Evolutionary conservation across 2,888 invertebrate genomes (phyloP).

Genomic region (Hirtodrosophila cameraria): DNA sequence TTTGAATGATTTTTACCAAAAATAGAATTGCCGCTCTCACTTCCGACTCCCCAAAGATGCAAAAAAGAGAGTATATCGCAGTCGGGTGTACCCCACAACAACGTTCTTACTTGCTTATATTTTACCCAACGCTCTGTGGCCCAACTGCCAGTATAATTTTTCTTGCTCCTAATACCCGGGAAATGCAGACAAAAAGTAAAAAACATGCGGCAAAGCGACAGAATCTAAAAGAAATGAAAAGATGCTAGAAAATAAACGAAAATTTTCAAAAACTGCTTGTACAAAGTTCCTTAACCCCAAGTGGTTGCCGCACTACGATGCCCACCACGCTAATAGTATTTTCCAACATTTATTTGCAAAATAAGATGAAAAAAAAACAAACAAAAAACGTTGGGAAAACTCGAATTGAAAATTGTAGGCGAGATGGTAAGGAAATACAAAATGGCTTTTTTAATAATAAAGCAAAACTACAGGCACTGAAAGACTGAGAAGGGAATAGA

Average conservation of each 20-base stretch:
- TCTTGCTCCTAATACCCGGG: slow-evolving; percentile 68
- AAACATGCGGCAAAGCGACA: slow-evolving; percentile 41
- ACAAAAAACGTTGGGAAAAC: slow-evolving; percentile 42
- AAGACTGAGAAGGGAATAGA: too few relatives aligned
- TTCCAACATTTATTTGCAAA: slow-evolving; percentile 76
- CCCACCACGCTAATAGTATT: slow-evolving; percentile 51
- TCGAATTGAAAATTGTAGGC: slow-evolving; percentile 13
- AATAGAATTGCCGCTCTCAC: too few relatives aligned
- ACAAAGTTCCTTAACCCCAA: slow-evolving; percentile 73
- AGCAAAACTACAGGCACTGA: slow-evolving; percentile 30
- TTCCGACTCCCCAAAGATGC: too few relatives aligned
- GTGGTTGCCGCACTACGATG: not conserved
- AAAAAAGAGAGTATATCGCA: too few relatives aligned
- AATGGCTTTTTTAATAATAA: slow-evolving; percentile 33
- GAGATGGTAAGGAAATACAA: slow-evolving; percentile 56
- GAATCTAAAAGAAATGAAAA: slow-evolving; percentile 33
- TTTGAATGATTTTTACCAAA: too few relatives aligned
- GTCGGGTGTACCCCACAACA: too few relatives aligned
- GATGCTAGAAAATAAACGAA: not conserved
- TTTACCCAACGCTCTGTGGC: too few relatives aligned
- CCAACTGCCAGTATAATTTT: slow-evolving; percentile 68
- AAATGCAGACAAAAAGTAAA: slow-evolving; percentile 64
- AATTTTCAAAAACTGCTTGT: slow-evolving; percentile 36
- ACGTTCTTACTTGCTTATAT: too few relatives aligned
- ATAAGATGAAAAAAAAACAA: not conserved